Base-by-base conservation (phyloP, 2,113 vertebrate species). In the Pluvianellus socialis region DNA sequence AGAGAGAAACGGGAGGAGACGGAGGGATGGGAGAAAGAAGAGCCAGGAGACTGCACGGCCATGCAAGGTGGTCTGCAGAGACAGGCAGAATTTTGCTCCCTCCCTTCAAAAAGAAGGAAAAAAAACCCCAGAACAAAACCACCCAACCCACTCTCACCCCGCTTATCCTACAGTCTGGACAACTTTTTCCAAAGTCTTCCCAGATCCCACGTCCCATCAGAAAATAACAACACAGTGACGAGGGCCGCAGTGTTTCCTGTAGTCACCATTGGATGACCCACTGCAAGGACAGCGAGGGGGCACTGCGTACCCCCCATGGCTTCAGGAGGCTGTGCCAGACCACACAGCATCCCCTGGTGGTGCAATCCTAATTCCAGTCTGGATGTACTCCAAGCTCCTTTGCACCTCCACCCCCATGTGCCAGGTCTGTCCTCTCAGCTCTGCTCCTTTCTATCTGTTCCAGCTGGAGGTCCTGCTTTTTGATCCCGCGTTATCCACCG, bases 401-500 rank as follows among this genome's bases (percentile, higher is more conserved):
- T 24, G 33, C 55, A 71, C 53, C 42, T 68, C 42, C 52, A 19
- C 16, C 38, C 53, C 68, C 26, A 19, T 14, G 32, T 19, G 44
- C 44, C 45, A 27, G 18, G 35, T 42, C 55, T 47, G 24, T 23
- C 38, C 62, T 55, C 32, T 28, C 19, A 44, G 38, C 24, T 44
- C 32, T 45, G 33, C 49, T 65, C 27, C 59, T 15, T 55, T 55
- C 49, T 14, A 10, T 8, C 40, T 10, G 33, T 24, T 53, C 33
- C 58, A 85, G 24, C 19, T 4, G 27, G 30, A 72, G 38, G 32
- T 19, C 19, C 47, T 52, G 23, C 5, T 12, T 45, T 24, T 35
- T 1, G 2, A 40, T 13, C 38, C 32, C 4, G 2, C 49, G 42
- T 53, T 40, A 47, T 1, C 27, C n/a, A 28, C 22, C 4, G 0